Conservation (phyloP, 1,140 invertebrate genomes). For the Lepidurus arcticus region DNA sequence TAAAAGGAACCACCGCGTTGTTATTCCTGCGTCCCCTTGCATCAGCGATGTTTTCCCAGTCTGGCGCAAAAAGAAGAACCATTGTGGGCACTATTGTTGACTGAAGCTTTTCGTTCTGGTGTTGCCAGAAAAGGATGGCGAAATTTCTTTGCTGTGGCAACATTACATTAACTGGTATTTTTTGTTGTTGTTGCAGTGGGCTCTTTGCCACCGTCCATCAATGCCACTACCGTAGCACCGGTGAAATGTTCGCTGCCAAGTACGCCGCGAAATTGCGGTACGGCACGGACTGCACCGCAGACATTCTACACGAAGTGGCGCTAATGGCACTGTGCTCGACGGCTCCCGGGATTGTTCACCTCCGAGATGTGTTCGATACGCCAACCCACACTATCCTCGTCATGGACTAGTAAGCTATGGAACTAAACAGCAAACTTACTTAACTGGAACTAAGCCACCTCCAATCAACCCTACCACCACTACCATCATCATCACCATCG, state of each 20-base stretch:
- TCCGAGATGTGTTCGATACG: constrained; percentile 68
- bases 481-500: too few species aligned
- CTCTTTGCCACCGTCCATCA: constrained; percentile 70
- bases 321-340: constrained; percentile 58
- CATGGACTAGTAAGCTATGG: constrained; percentile 63
- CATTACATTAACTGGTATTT: neutral
- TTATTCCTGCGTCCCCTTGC: too few species aligned
- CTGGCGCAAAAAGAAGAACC: too few species aligned
- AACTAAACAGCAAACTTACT: neutral
- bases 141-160: neutral
- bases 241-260: constrained; percentile 64
- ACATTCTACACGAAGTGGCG: constrained; percentile 61
- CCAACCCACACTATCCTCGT: constrained; percentile 62
- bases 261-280: constrained; percentile 61
- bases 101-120: too few species aligned
- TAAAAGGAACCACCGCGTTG: too few species aligned
- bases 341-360: constrained; percentile 58
- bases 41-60: too few species aligned
- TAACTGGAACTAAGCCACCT: neutral
- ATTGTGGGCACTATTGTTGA: too few species aligned
- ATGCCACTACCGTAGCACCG: constrained; percentile 55
- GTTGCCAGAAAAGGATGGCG: too few species aligned
- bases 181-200: constrained; percentile 52
- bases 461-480: too few species aligned
- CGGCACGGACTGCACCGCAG: constrained; percentile 56